Evolutionary conservation across 2,797 vertebrate species (phyloP).

Genomic region (Miichthys miiuy): DNA sequence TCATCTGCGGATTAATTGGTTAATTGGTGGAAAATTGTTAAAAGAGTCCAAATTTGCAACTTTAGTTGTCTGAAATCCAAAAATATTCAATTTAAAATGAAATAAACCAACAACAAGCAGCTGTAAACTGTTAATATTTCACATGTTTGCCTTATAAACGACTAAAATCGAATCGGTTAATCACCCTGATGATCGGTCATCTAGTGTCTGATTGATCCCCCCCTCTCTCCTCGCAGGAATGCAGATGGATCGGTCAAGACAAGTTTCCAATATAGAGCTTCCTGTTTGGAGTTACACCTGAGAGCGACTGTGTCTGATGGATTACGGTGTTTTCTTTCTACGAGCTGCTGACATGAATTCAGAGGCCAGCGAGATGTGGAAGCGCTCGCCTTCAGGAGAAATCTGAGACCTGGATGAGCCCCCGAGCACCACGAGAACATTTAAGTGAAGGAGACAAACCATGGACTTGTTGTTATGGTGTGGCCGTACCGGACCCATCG

Average conservation of each 20-base stretch:
- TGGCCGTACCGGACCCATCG: slow-evolving; percentile 83
- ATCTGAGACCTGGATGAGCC: slow-evolving; percentile 82
- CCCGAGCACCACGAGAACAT: slow-evolving; percentile 54
- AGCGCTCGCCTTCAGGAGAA: slow-evolving; percentile 81
- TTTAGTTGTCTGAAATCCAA: background rate
- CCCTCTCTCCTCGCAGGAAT: slow-evolving; percentile 82
- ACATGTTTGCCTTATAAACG: background rate
- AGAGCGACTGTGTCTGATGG: slow-evolving; percentile 79
- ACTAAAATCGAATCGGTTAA: background rate
- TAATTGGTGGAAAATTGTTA: background rate
- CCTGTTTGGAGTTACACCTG: slow-evolving; percentile 84
- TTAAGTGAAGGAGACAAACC: slow-evolving; percentile 74
- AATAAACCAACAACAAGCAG: background rate
- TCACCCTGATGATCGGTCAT: background rate
- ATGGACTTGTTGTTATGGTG: slow-evolving; percentile 92
- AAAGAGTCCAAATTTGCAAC: background rate
- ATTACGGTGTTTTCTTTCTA: slow-evolving; percentile 79
- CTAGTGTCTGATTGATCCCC: slow-evolving; percentile 47
- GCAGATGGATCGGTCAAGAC: slow-evolving; percentile 88
- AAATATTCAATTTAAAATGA: background rate
- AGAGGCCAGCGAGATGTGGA: slow-evolving; percentile 85
- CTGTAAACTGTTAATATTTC: background rate
- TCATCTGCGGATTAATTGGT: background rate
- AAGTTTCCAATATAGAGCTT: slow-evolving; percentile 85
- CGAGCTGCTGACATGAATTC: slow-evolving; percentile 88